A percentile compares a stretch with the other conserved stretches of the same genome.
Evolutionary conservation across 2,113 vertebrate genomes (phyloP).

Genomic region (Ia io): DNA sequence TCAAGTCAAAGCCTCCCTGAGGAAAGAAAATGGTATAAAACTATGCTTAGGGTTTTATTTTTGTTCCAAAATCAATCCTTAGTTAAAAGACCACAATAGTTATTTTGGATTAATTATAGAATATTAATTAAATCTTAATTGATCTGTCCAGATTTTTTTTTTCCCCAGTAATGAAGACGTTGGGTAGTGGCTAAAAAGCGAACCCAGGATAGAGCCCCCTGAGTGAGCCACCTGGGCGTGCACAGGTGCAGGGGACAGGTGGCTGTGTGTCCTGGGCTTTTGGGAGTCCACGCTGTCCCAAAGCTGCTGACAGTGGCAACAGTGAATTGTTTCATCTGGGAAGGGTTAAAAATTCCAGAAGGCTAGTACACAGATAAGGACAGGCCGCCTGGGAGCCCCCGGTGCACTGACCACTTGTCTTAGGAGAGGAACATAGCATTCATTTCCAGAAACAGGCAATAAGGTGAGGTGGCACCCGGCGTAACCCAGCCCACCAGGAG

Average conservation of each 20-base stretch:
- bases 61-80: slow-evolving; percentile 25
- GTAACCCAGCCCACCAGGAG: background rate
- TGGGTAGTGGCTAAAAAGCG: background rate
- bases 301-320: background rate
- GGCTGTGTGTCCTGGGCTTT: background rate
- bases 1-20: slow-evolving; percentile 63
- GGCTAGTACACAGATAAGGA: background rate
- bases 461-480: background rate
- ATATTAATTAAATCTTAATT: slow-evolving; percentile 59
- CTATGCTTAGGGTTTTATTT: slow-evolving; percentile 64
- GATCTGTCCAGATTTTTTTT: slow-evolving; percentile 64
- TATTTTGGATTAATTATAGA: slow-evolving; percentile 71
- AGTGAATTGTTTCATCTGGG: background rate
- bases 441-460: background rate
- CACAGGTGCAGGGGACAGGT: background rate
- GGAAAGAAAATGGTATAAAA: slow-evolving; percentile 55
- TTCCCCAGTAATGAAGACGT: slow-evolving; percentile 52
- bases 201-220: background rate
- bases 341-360: background rate
- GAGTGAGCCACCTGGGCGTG: background rate
- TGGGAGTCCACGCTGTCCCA: background rate
- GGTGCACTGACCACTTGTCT: background rate
- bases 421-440: background rate
- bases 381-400: background rate
- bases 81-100: slow-evolving; percentile 55